These are phyloP conservation scores for Tor tambroides DNA, from an alignment of 2,113 vertebrate genomes.

Conservation along the genomic window DNA sequence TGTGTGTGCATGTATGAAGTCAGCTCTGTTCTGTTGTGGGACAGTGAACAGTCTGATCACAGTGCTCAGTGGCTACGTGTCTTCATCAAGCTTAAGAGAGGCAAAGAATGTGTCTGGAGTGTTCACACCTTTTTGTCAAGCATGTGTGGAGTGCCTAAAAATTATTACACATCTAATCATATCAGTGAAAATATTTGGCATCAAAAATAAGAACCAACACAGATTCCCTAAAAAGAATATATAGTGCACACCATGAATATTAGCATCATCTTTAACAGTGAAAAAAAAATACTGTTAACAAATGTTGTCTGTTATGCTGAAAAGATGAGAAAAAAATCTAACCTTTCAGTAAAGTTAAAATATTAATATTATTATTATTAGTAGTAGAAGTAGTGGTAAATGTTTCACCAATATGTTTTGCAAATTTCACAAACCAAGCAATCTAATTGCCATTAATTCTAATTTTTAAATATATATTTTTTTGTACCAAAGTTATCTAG, in stretches of 20 bases:
- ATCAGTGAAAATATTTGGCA: background rate
- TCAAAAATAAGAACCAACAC: background rate
- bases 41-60: constrained; percentile 80
- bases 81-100: constrained; percentile 64
- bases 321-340: background rate
- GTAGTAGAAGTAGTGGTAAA: background rate
- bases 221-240: background rate
- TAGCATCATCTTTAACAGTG: background rate
- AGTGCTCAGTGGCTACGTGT: constrained; percentile 76
- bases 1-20: constrained; percentile 17
- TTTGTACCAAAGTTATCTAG: too few relatives aligned
- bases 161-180: background rate
- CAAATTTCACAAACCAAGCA: background rate
- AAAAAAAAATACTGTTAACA: background rate
- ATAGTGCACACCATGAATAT: background rate
- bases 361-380: background rate
- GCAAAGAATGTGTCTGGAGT: background rate
- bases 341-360: constrained; percentile 8
- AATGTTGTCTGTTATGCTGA: background rate
- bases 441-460: background rate
- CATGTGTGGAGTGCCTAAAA: background rate
- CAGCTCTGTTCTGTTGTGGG: constrained; percentile 65
- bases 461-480: background rate
- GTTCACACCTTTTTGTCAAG: background rate
- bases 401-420: background rate